Evolutionary conservation across 2,113 vertebrate genomes (phyloP), one percentile per base, ranked within the genome.

Genomic region (Felis chaus): DNA sequence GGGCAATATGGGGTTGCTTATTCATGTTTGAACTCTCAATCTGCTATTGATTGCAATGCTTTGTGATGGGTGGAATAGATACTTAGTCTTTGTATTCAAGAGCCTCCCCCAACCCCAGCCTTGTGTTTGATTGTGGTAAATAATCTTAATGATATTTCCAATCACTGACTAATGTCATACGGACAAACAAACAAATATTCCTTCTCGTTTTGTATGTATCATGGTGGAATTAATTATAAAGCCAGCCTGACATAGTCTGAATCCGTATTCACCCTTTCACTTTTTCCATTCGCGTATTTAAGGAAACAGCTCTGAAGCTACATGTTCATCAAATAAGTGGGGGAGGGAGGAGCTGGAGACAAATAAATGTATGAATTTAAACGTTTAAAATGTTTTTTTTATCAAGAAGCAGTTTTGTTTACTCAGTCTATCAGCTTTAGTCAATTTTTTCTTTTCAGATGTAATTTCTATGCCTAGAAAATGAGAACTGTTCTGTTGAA

Each of bases 161-260:
- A 36, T 86, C 76, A 80, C 61, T 53, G 27, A 88, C 41, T 69
- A 57, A 55, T 31, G 31, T 83, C 48, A 41, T 50, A 61, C 48
- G 87, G 96, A 95, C 97, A 95, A 89, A 95, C 33, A 79, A 96
- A 41, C 61, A 93, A 48, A 68, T 61, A 76, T 92, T 91, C 55
- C 36, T 91, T 21, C 71, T 95, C 39, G 48, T 81, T 89, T 71
- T 83, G 87, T 84, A 61, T 12, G 15, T 10, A 63, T 31, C 11
- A 23, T n/a, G 53, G 61, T 97, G 15, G 57, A 79, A 65, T 53
- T 96, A 95, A 73, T 82, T 88, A 92, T 53, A 92, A 96, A 94
- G 36, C 55, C 53, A 88, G 11, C 50, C n/a, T 39, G 65, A 65
- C 13, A 25, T 5, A 25, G 55, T 96, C n/a, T 79, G 82, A 91